Evolutionary conservation across 2,888 invertebrate genomes (phyloP).

Genomic region (Allophyes oxyacanthae): DNA sequence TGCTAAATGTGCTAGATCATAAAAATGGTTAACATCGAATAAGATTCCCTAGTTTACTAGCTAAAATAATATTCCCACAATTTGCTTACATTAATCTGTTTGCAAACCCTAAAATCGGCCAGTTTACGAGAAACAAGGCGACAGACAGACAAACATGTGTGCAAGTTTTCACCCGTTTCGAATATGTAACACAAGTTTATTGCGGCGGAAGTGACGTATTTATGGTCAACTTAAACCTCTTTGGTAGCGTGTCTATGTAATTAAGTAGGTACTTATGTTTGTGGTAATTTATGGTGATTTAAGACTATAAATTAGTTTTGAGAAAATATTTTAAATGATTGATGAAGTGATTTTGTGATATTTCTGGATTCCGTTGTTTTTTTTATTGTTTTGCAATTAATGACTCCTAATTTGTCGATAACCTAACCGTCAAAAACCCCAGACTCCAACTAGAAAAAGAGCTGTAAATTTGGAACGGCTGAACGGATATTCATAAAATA

Average conservation of each 20-base stretch:
- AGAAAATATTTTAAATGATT: neutral
- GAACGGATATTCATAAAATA: no score
- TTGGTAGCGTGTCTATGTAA: conserved; percentile 24
- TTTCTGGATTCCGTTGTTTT: conserved; percentile 7
- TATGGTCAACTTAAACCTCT: conserved; percentile 26
- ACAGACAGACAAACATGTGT: conserved; percentile 47
- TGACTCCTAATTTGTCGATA: no score
- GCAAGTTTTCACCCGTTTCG: conserved; percentile 39
- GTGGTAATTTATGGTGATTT: conserved; percentile 33
- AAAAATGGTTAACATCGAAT: conserved; percentile 43
- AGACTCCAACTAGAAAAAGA: no score
- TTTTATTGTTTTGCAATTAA: neutral
- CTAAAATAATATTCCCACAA: conserved; percentile 32
- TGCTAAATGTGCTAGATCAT: conserved; percentile 28
- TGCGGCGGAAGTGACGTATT: conserved; percentile 43
- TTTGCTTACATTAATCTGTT: conserved; percentile 43
- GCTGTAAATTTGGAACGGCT: no score
- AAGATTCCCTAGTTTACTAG: conserved; percentile 37
- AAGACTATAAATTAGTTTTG: conserved; percentile 30
- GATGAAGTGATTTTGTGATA: no score
- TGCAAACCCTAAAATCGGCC: conserved; percentile 33
- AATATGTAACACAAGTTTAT: conserved; percentile 43
- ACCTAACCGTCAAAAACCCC: no score
- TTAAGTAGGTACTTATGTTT: conserved; percentile 29
- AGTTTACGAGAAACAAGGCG: conserved; percentile 39